phyloP scores from a whole-genome alignment of 2,888 invertebrate genomes.

The Scaptomyza parva region DNA sequence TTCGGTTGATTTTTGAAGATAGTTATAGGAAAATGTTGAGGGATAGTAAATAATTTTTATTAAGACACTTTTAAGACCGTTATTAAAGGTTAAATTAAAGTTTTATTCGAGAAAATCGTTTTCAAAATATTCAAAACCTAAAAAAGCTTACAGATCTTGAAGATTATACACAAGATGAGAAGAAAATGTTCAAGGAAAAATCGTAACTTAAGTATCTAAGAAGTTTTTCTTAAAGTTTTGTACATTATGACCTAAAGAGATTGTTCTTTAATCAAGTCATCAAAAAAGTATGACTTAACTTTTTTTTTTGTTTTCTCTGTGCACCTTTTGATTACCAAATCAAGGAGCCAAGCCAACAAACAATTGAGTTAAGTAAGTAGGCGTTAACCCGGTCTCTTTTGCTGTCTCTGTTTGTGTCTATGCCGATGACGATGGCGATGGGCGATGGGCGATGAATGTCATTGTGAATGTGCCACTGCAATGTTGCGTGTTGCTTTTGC shows the following conservation, averaged over 20 bases:
- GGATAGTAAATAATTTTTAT: too few relatives aligned
- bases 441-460: not conserved
- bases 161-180: not conserved
- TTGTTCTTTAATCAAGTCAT: too few relatives aligned
- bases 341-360: constrained; percentile 7
- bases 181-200: not conserved
- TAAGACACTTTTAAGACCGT: too few relatives aligned
- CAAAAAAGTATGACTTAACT: too few relatives aligned
- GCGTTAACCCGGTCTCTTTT: constrained; percentile 28
- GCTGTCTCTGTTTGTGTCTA: constrained; percentile 11
- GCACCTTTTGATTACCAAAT: constrained; percentile 1
- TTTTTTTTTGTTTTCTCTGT: constrained; percentile 1
- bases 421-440: too few relatives aligned
- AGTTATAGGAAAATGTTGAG: not conserved
- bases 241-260: too few relatives aligned
- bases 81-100: too few relatives aligned
- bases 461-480: constrained; percentile 13
- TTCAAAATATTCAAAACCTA: not conserved
- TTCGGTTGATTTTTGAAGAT: not conserved
- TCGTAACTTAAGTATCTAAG: not conserved
- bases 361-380: constrained; percentile 17
- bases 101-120: too few relatives aligned
- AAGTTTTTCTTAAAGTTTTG: too few relatives aligned
- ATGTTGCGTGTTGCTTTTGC: constrained; percentile 57
- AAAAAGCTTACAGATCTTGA: not conserved